Base-by-base conservation (phyloP, 1,140 invertebrate genomes). In the Doryteuthis pealeii region DNA sequence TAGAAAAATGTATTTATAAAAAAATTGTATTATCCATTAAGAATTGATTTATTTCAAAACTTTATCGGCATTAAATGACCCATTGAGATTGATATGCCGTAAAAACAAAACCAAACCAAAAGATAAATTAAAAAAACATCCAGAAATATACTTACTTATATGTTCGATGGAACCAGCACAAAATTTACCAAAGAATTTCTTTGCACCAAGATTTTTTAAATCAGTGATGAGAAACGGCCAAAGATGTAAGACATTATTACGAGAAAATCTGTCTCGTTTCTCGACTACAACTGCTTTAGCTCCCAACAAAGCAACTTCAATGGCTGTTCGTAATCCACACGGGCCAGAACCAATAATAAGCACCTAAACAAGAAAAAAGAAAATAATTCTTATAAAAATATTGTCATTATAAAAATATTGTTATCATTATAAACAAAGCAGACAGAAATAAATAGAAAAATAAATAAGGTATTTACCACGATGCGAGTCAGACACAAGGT, bases 171-270 rank as follows among this genome's bases (percentile, higher is more conserved):
- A 93, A 54, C 98, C 98, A 1, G 97, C 97, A 90, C 97, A 99
- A 88, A 99, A 99, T 89, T 99, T 99, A 14, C 97, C 97, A 88
- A 97, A 99, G 89, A 99, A 99, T 84, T 98, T 98, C 87, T 99
- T 99, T 54, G 97, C 97, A 22, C 96, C 98, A 5, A 99, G 90
- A 74, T 92, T 93, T 70, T 94, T 92, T 54, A 99, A 90, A 89
- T 99, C 98, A 80, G 96, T 94, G 74, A 99, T 99, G 31, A 99
- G 96, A 88, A 96, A 99, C 32, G 97, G 97, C 98, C 98, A 99
- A 49, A 99, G 89, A 89, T 99, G 98, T 58, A 99, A 91, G 12
- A 99, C 97, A 89, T 99, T 99, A 89, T 99, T 99, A 26, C 98
- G 77, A 18, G 86, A 87, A 78, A 88, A 88, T 35, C 86, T 74